Evolutionary conservation across 2,888 invertebrate species (phyloP), one percentile per base, ranked within the genome.

Genomic region (Pyrochroa serraticornis): DNA sequence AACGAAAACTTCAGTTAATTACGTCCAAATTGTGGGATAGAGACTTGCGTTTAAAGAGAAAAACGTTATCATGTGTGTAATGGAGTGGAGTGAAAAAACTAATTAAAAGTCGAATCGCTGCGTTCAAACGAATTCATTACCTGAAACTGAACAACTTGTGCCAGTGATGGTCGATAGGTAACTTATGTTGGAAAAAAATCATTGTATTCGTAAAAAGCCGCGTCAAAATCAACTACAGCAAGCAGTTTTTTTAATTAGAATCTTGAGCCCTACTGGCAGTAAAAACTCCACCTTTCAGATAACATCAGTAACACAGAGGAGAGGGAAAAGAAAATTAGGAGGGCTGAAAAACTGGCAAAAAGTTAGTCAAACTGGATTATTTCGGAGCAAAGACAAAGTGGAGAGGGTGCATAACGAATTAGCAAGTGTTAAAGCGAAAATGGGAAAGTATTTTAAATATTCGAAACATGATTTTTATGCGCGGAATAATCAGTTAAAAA

Each of bases 341-440:
- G 69, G 70, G 71, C 59, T 65, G 68, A 66, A 70, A 70, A 71
- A 66, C 60, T 62, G 61, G 66, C 63, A 70, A 71, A 72, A 74
- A 71, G 66, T 73, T 69, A 64, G 66, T 62, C 66, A 71, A 73
- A 73, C 71, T 72, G 70, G 71, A 75, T 75, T 74, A 75, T 68
- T 71, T 68, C 64, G 63, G 66, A 63, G 66, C 64, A 64, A 68
- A 69, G 69, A 69, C 68, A 68, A 68, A 68, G 65, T 63, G 61
- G 60, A 58, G 57, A 65, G 73, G 73, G 74, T 74, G 73, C 72
- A 74, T 75, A 72, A 74, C 67, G 71, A 74, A 74, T 71, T 71
- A 70, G 70, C 67, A 59, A 67, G 66, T 69, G 72, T 68, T 70
- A 69, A 69, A 66, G 69, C 65, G 67, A 62, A 67, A 69, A 70